phyloP scores from a whole-genome alignment of 37 sponge, comb jelly and placozoan species.

The Eunapius fragilis region DNA sequence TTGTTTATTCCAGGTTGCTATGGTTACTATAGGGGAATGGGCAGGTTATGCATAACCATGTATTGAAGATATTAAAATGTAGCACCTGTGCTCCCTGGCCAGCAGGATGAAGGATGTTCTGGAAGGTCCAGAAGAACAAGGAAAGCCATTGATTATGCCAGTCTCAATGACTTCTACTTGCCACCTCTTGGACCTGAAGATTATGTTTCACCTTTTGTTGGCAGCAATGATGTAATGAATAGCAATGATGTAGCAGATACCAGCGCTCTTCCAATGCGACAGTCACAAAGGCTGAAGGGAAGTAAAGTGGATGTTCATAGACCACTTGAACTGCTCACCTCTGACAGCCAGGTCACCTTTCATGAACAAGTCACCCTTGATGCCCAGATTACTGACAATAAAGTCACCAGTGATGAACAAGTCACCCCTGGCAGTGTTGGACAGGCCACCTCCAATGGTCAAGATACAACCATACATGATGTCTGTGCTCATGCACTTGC shows the following conservation, averaged over 20 bases:
- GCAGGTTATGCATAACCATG: neutral
- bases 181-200: slow-evolving; percentile 47
- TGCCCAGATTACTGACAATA: neutral
- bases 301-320: neutral
- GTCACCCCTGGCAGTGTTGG: neutral
- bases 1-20: neutral
- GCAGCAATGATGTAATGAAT: neutral
- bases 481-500: neutral
- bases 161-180: slow-evolving; percentile 62
- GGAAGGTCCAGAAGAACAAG: slow-evolving; percentile 33
- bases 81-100: neutral
- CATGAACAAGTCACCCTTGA: neutral
- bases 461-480: too few species aligned
- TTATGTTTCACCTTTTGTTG: neutral
- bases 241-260: neutral
- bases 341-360: neutral
- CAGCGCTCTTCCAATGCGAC: neutral
- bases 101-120: neutral
- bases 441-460: too few species aligned
- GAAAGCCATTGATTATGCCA: slow-evolving; percentile 62
- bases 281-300: neutral
- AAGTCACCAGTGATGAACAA: neutral
- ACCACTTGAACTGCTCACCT: neutral
- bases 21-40: slow-evolving; percentile 11
- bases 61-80: slow-evolving; percentile 10